phyloP scores from a whole-genome alignment of 92 coral and sea anemone species.

The Porites lobata region DNA sequence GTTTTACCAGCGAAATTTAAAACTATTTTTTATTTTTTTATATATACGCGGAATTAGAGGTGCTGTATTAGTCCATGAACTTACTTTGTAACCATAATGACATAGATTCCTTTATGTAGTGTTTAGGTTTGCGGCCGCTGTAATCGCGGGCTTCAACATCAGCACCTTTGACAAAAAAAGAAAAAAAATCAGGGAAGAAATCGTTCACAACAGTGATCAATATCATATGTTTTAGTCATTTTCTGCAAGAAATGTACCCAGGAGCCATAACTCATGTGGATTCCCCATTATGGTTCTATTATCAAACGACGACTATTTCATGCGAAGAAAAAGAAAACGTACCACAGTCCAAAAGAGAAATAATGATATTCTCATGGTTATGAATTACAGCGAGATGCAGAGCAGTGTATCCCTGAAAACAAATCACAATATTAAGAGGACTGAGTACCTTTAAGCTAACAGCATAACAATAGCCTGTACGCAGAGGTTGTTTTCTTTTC shows the following conservation, averaged over 20 bases:
- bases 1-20: no score
- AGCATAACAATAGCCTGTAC: no score
- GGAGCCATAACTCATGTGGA: no score
- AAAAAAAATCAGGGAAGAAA: background rate
- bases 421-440: background rate
- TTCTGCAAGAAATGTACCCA: no score
- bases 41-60: no score
- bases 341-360: slow-evolving; percentile 85
- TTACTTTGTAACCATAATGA: slow-evolving; percentile 92
- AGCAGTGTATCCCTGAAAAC: slow-evolving; percentile 91
- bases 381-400: slow-evolving; percentile 89
- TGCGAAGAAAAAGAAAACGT: background rate
- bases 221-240: background rate
- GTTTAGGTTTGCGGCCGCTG: slow-evolving; percentile 92
- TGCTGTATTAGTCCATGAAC: background rate
- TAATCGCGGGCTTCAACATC: slow-evolving; percentile 82
- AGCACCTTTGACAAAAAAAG: slow-evolving; percentile 57
- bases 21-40: no score
- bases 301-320: no score
- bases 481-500: no score
- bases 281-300: no score
- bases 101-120: slow-evolving; percentile 73
- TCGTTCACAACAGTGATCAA: background rate
- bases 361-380: slow-evolving; percentile 77
- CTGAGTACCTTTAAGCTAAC: background rate